Percentiles rank a stretch among this genome's conserved stretches.
Conservation (phyloP, 1,140 invertebrate species). For the Phymastichus coffea region DNA sequence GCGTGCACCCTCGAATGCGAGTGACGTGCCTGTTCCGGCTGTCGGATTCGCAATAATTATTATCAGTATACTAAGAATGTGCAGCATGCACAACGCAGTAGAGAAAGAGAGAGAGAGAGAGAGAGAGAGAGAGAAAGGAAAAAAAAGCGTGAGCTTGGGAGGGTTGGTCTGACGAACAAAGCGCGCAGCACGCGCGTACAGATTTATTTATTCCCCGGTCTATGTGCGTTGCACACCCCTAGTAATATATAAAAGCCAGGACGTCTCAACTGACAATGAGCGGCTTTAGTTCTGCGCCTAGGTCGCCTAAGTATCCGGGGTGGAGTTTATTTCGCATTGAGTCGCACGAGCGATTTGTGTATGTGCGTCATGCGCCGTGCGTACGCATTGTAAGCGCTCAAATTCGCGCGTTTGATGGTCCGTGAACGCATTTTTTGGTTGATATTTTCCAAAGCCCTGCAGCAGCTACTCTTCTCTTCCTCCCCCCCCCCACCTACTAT, state of each 20-base stretch:
- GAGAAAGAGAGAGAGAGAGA: neutral
- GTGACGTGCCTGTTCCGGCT: slow-evolving; percentile 21
- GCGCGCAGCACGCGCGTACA: neutral
- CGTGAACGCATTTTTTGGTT: neutral
- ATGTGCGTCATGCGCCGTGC: slow-evolving; percentile 5
- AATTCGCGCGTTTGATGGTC: neutral
- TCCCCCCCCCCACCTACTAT: too few species aligned
- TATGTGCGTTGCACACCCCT: neutral
- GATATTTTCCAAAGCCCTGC: too few species aligned
- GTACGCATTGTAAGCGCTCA: neutral
- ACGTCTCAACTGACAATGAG: slow-evolving; percentile 20
- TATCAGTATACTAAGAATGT: neutral
- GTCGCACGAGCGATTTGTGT: too few species aligned
- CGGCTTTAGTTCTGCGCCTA: slow-evolving; percentile 34
- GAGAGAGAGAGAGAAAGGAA: neutral
- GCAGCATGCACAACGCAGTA: too few species aligned
- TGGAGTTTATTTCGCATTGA: slow-evolving; percentile 30
- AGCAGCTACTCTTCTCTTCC: too few species aligned
- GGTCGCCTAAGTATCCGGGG: slow-evolving; percentile 29
- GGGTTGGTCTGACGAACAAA: too few species aligned
- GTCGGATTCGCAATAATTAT: slow-evolving; percentile 20
- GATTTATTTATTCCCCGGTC: slow-evolving; percentile 24
- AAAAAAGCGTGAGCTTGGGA: neutral
- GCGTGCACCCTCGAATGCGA: slow-evolving; percentile 1
- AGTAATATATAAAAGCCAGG: too few species aligned